Evolutionary conservation across 1,140 invertebrate species (phyloP).

Genomic region (Anoplolepis gracilipes): DNA sequence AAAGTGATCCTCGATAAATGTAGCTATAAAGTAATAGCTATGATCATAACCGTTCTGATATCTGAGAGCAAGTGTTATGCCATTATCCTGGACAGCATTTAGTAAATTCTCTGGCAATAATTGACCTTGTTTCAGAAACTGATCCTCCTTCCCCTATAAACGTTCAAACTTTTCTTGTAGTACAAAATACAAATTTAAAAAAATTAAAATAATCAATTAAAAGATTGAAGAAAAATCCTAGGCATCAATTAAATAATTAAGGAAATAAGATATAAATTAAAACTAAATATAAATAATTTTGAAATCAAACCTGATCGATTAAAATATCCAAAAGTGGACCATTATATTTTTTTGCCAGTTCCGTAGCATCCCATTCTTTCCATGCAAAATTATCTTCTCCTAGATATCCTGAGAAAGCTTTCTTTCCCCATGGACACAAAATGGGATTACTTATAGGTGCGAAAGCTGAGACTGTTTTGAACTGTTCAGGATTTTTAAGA

Average conservation of each 20-base stretch:
- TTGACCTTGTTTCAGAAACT: conserved; percentile 92
- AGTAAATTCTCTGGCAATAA: conserved; percentile 95
- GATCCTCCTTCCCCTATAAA: conserved; percentile 92
- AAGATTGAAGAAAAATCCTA: not conserved
- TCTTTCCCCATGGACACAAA: conserved; percentile 94
- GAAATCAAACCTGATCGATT: conserved; percentile 93
- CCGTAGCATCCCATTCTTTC: conserved; percentile 96
- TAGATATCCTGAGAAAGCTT: conserved; percentile 95
- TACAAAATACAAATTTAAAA: not conserved
- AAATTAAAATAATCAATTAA: not conserved
- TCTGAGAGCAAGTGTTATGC: conserved; percentile 91
- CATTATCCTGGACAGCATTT: conserved; percentile 89
- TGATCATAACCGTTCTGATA: conserved; percentile 97
- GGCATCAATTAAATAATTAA: not conserved
- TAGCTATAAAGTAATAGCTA: conserved; percentile 97
- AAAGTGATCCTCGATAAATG: conserved; percentile 98
- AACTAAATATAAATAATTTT: conserved; percentile 15
- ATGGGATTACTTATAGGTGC: conserved; percentile 97
- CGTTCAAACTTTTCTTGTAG: conserved; percentile 46
- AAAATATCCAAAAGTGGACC: conserved; percentile 94
- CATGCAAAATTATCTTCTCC: conserved; percentile 90
- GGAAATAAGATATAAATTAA: not conserved
- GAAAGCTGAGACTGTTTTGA: conserved; percentile 97
- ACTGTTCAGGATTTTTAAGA: conserved; percentile 96
- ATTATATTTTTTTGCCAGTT: conserved; percentile 93